phyloP scores from a whole-genome alignment of 2,888 invertebrate genomes.

The Trachelus troglodyta region DNA sequence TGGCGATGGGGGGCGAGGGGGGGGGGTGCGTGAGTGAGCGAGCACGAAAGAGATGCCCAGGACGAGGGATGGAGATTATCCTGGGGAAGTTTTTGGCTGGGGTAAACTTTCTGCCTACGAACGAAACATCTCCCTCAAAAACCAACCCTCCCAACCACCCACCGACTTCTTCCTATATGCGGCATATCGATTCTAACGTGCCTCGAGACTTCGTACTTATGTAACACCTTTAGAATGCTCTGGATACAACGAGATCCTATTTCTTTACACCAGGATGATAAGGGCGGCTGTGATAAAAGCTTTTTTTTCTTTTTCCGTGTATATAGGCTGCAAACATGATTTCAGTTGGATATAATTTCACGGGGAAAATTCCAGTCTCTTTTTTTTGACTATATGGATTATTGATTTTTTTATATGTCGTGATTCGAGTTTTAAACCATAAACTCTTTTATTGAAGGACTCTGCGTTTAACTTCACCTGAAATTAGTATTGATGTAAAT shows the following conservation, averaged over 20 bases:
- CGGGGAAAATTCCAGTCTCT: not conserved
- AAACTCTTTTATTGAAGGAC: not conserved
- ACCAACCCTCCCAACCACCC: constrained; percentile 42
- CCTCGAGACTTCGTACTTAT: not conserved
- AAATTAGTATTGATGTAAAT: too few species aligned
- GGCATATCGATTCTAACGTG: constrained; percentile 37
- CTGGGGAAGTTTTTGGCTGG: constrained; percentile 49
- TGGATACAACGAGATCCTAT: not conserved
- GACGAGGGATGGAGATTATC: constrained; percentile 54
- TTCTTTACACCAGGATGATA: not conserved
- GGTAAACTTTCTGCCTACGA: constrained; percentile 54
- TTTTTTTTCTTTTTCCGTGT: not conserved
- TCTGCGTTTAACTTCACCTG: not conserved
- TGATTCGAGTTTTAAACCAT: not conserved
- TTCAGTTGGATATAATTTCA: not conserved
- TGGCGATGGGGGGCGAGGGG: not conserved
- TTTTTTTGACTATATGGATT: not conserved
- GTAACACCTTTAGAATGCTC: not conserved
- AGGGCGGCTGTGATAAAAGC: not conserved
- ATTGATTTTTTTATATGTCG: not conserved
- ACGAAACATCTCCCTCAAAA: constrained; percentile 63
- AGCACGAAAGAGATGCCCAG: constrained; percentile 33
- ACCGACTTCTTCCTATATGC: constrained; percentile 26
- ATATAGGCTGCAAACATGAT: not conserved
- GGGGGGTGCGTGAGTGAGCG: constrained; percentile 25